Base-by-base conservation (phyloP, 2,113 vertebrate genomes). In the Cinclus cinclus region DNA sequence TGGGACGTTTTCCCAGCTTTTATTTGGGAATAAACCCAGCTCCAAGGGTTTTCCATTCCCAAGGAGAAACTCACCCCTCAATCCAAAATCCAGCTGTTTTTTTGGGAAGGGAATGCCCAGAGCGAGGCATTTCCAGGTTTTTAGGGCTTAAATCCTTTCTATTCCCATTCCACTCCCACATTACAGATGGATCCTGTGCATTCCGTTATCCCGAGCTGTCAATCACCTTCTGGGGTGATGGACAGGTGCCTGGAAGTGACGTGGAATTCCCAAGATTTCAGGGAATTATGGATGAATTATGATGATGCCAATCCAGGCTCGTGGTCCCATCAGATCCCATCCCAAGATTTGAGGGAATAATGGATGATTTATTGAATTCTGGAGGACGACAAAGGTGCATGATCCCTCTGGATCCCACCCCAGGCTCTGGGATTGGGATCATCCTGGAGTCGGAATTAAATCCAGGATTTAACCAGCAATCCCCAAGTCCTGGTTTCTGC, bases 281-380 rank as follows among this genome's bases (percentile, higher is more conserved):
- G 23, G 42, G 78, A 59, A 49, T 69, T 17, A 13, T 9, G 35
- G 64, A 41, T 39, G 42, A 22, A 17, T 10, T 10, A 21, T 0
- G 5, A 9, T 3, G 14, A 3, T 0, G 0, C 13, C 52, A 27
- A 2, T 33, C 27, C 11, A 12, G 52, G n/a, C 22, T 44, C 1
- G 2, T 10, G 41, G 12, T 31, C 27, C 21, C 27, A 4, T 13
- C 2, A 1, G 62, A 37, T 31, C 33, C 41, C 41, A 24, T 37
- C 41, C 62, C 27, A 8, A 16, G 13, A 16, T 27, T 0, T 27
- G 8, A 6, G 64, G 64, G 64, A 27, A 33, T 58, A 7, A 0
- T 0, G 42, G 63, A 9, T 11, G 22, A 17, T 47, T 47, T 39
- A 11, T 47, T 52, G 78, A 49, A 47, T 58, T 49, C 10, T 33